Base-by-base conservation (phyloP, 2,797 vertebrate genomes). In the Rhinella marina region DNA sequence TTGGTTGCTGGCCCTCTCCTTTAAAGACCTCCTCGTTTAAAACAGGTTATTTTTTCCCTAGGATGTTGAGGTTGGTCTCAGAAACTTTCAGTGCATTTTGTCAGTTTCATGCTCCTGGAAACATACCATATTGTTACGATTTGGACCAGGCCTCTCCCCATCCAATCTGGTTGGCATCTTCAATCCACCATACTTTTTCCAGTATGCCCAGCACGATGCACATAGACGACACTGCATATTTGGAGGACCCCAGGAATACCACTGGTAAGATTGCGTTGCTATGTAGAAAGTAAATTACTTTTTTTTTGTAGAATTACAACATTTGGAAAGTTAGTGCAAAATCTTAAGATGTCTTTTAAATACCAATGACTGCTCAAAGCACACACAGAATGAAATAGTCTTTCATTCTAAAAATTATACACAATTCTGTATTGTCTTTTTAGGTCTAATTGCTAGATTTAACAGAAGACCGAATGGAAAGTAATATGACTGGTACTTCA, bases 151-250 rank as follows among this genome's bases (percentile, higher is more conserved):
- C 90, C 98, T 93, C 93, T 99, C 98, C 73, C 98, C 98, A 81
- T 99, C 98, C 93, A 99, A 94, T 86, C 98, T 95, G 41, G 98
- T 99, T 92, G 98, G 98, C 97, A 99, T 98, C 96, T 98, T 99
- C 94, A 99, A 94, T 83, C 98, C 98, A 88, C 98, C 98, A 16
- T 99, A 99, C 92, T 99, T 99, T 95, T 99, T 99, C 98, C 98
- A 99, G 94, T 99, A 99, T 10, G 97, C 97, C 98, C 98, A 99
- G 93, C 98, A 99, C 92, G 97, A 96, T 75, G 97, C 97, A 88
- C 98, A 99, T 86, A 99, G 95, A 81, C 98, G 96, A 94, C 98
- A 99, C 94, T 99, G 98, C 98, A 99, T 99, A 96, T 97, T 99
- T 92, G 97, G 97, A 89, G 98, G 98, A 90, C 98, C 98, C 98